Conservation (phyloP, 2,797 vertebrate genomes). For the Cyclopterus lumpus region DNA sequence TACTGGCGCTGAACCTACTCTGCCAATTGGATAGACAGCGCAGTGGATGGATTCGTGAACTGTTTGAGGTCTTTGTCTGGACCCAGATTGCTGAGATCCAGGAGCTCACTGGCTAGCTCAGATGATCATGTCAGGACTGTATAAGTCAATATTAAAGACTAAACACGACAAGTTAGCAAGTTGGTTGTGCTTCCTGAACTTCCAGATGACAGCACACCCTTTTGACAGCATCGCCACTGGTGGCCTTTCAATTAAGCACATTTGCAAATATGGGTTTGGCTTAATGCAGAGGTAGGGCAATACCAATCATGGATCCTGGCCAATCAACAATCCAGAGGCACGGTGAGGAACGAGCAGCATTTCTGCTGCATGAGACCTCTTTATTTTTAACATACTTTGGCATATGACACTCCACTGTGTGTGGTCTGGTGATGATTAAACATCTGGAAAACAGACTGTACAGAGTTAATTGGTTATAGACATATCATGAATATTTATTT, state of each 20-base stretch:
- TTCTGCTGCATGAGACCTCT: background rate
- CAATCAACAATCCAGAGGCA: constrained; percentile 4
- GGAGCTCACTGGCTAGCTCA: background rate
- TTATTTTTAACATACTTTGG: background rate
- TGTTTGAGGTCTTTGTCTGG: background rate
- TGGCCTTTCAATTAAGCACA: background rate
- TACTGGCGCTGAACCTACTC: background rate
- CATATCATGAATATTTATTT: background rate
- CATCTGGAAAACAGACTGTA: background rate
- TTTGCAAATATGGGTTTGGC: background rate
- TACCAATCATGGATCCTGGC: constrained; percentile 1
- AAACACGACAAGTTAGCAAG: background rate
- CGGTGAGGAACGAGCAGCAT: background rate
- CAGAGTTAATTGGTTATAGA: background rate
- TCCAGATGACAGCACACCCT: no score
- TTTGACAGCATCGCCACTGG: no score
- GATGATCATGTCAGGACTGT: background rate
- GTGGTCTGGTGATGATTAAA: background rate
- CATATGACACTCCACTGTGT: background rate
- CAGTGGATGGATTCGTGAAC: no score
- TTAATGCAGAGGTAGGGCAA: no score
- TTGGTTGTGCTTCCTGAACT: background rate
- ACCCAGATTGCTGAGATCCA: background rate
- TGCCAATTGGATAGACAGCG: background rate
- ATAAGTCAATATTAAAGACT: background rate